A percentile compares a stretch with the other conserved stretches of the same genome.
phyloP scores from a whole-genome alignment of 2,113 vertebrate genomes.

The Tringa solitaria region DNA sequence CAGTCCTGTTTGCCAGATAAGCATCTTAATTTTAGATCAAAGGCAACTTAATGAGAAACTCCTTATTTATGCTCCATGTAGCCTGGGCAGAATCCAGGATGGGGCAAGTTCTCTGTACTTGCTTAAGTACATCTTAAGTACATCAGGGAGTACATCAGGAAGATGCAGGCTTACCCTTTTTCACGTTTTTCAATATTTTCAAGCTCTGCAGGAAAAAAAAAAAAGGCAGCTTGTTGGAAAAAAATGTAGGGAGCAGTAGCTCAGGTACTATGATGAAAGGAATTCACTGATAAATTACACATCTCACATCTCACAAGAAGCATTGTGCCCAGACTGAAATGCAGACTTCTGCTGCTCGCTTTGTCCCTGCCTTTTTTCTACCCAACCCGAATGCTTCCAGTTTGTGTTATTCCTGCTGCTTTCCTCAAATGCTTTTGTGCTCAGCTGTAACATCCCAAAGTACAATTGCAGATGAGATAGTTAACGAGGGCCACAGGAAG shows the following conservation, averaged over 20 bases:
- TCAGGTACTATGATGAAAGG: background rate
- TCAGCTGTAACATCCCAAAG: background rate
- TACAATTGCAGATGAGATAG: background rate
- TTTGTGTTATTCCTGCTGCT: background rate
- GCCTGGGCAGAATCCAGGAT: background rate
- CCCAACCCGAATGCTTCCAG: background rate
- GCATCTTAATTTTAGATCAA: background rate
- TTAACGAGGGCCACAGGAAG: background rate
- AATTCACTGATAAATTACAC: background rate
- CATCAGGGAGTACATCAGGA: no score
- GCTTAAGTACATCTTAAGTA: no score
- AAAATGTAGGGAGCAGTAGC: background rate
- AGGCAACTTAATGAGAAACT: background rate
- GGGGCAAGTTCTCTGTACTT: background rate
- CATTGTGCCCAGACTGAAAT: no score
- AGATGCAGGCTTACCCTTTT: constrained; percentile 75
- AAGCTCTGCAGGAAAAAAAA: constrained; percentile 71
- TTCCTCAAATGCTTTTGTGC: background rate
- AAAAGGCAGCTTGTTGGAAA: background rate
- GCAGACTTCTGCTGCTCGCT: background rate
- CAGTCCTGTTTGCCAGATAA: background rate
- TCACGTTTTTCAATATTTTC: constrained; percentile 79
- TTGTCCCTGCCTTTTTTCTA: background rate
- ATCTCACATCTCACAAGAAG: background rate
- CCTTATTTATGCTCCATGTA: background rate